phyloP scores from a whole-genome alignment of 1,140 invertebrate genomes.

The Drosophila setifemur region DNA sequence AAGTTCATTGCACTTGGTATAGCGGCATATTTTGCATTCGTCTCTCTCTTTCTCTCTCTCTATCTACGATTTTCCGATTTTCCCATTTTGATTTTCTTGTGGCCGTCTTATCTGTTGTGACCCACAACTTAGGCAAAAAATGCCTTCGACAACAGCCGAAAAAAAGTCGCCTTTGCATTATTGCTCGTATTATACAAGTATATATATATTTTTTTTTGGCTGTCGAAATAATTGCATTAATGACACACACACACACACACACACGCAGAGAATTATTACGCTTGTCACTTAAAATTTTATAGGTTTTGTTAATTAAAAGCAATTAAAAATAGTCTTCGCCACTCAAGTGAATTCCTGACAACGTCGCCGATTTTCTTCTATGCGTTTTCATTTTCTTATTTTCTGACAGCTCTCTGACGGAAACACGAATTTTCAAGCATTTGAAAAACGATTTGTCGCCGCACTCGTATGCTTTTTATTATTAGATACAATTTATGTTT shows the following conservation, averaged over 20 bases:
- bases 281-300: slow-evolving; percentile 67
- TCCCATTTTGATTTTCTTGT: neutral
- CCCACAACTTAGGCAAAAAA: slow-evolving; percentile 23
- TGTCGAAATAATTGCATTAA: slow-evolving; percentile 73
- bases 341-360: slow-evolving; percentile 48
- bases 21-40: slow-evolving; percentile 78
- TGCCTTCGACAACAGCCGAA: neutral
- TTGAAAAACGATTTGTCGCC: slow-evolving; percentile 63
- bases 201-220: slow-evolving; percentile 23
- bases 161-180: slow-evolving; percentile 16
- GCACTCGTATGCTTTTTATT: slow-evolving; percentile 30
- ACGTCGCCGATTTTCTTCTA: slow-evolving; percentile 17
- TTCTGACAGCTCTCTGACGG: slow-evolving; percentile 62
- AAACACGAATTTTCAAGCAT: slow-evolving; percentile 58
- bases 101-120: slow-evolving; percentile 35
- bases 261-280: slow-evolving; percentile 56
- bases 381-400: neutral
- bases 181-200: no score
- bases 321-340: slow-evolving; percentile 72
- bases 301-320: slow-evolving; percentile 76
- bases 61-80: slow-evolving; percentile 3
- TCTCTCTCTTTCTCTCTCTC: slow-evolving; percentile 2
- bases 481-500: slow-evolving; percentile 61
- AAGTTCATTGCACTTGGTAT: slow-evolving; percentile 76
- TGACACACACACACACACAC: slow-evolving; percentile 39